These are phyloP conservation scores for Drosophila fulvimacula DNA, from an alignment of 2,888 invertebrate species.

Conservation along the genomic window DNA sequence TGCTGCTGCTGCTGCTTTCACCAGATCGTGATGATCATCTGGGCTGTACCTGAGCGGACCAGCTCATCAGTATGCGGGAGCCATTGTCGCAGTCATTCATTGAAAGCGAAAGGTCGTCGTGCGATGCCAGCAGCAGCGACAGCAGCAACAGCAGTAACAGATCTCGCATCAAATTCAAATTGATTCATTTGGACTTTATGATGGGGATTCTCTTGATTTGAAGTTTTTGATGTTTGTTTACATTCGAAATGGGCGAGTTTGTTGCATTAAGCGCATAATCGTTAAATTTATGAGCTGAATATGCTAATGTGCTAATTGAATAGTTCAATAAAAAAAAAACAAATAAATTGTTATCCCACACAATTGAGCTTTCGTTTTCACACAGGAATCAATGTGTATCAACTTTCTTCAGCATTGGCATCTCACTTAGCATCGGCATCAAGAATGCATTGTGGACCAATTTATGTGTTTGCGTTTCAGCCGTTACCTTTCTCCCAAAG, in stretches of 20 bases:
- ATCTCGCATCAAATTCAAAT: slow-evolving; percentile 57
- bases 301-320: slow-evolving; percentile 70
- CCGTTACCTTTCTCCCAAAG: slow-evolving; percentile 37
- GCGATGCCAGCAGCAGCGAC: neutral
- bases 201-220: slow-evolving; percentile 36
- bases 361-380: slow-evolving; percentile 59
- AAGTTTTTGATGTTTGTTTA: slow-evolving; percentile 49
- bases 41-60: slow-evolving; percentile 14
- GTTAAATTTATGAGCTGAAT: slow-evolving; percentile 56
- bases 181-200: slow-evolving; percentile 60
- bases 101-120: slow-evolving; percentile 73
- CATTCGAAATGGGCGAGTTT: slow-evolving; percentile 30
- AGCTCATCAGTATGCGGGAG: slow-evolving; percentile 71
- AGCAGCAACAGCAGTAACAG: neutral
- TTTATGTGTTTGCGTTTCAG: slow-evolving; percentile 18
- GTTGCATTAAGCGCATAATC: slow-evolving; percentile 37
- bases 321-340: slow-evolving; percentile 23
- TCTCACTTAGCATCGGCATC: slow-evolving; percentile 14
- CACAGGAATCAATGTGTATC: slow-evolving; percentile 44
- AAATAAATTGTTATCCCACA: slow-evolving; percentile 20
- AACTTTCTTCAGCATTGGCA: slow-evolving; percentile 49
- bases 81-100: slow-evolving; percentile 59
- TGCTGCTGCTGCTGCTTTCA: slow-evolving; percentile 59
- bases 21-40: slow-evolving; percentile 69
- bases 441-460: slow-evolving; percentile 26